Conservation (phyloP, 64 coral and sea anemone genomes). For the Pocillopora verrucosa region DNA sequence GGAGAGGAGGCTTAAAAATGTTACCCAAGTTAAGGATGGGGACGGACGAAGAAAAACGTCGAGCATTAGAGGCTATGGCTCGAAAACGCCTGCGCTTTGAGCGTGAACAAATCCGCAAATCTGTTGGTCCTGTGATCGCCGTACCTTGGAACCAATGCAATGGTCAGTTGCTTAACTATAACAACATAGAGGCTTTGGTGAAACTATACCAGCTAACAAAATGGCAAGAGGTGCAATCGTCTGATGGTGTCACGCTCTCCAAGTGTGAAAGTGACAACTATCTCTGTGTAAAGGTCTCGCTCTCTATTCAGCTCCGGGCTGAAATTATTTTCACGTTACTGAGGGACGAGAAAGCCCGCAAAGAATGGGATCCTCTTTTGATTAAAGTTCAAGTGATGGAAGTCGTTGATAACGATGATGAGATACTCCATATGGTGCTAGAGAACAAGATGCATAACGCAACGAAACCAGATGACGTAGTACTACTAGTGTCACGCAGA, state of each 20-base stretch:
- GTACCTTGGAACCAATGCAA: conserved; percentile 57
- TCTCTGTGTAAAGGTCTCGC: conserved; percentile 52
- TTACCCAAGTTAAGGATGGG: conserved; percentile 7
- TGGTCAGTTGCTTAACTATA: conserved; percentile 58
- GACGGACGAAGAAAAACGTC: conserved; percentile 48
- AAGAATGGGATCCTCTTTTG: conserved; percentile 68
- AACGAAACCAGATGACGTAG: conserved; percentile 62
- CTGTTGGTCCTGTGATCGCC: conserved; percentile 69
- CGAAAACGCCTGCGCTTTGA: conserved; percentile 53
- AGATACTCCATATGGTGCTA: conserved; percentile 60
- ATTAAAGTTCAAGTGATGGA: conserved; percentile 47
- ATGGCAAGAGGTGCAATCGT: conserved; percentile 48
- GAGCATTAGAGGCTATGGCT: conserved; percentile 46
- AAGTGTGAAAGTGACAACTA: conserved; percentile 54
- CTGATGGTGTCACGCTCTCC: conserved; percentile 38
- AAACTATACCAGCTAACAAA: conserved; percentile 56
- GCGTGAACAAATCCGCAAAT: conserved; percentile 60
- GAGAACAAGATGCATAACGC: conserved; percentile 20
- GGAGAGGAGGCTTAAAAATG: conserved; percentile 28
- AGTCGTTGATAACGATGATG: conserved; percentile 58
- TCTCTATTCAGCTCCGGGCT: conserved; percentile 31
- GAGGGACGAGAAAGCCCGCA: conserved; percentile 42
- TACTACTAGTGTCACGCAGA: conserved; percentile 67
- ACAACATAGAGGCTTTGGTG: conserved; percentile 65
- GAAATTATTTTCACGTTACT: conserved; percentile 41